Base-by-base conservation (phyloP, 2,113 vertebrate species). In the Turnix velox region DNA sequence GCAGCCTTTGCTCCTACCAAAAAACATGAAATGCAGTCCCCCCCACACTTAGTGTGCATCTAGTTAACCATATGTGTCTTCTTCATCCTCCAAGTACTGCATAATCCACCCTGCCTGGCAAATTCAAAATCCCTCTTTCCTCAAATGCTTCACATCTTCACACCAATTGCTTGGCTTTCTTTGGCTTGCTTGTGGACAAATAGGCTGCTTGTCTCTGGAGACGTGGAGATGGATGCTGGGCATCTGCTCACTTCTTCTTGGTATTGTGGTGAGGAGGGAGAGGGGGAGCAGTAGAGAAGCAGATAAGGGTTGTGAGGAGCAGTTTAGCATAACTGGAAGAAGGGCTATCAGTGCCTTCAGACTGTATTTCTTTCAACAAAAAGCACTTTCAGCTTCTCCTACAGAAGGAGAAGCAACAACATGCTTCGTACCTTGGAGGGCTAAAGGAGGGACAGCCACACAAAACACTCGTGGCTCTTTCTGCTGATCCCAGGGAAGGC, bases 91-190 rank as follows among this genome's bases (percentile, higher is more conserved):
- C 65, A 81, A 72, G 58, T 71, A 6, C 73, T 84, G 84, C 33
- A 17, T 92, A 88, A 95, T 86, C 75, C 90, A 89, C 49, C 33
- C 61, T 52, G 67, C 49, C 62, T 94, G 87, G 81, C 84, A 96
- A 87, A 92, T n/a, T 37, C 71, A 68, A n/a, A n/a, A 16, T 11
- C 54, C 11, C 16, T 86, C 82, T 94, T 81, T 59, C 45, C 73
- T 94, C 59, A 45, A 69, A 0, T 5, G 45, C 28, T 90, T 95
- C 54, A 39, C 87, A 61, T 87, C 94, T 82, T 93, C 67, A 58
- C 45, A 89, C 67, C 81, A 40, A 12, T 75, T 58, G 1, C 58
- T 94, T 73, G 3, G 3, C 52, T 76, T 46, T 58, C 45, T 69
- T 48, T 79, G 45, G 15, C 46, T 93, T 52, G 5, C 42, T 82